Evolutionary conservation across 2,797 vertebrate species (phyloP), one percentile per base, ranked within the genome.

Genomic region (Danio choprae): DNA sequence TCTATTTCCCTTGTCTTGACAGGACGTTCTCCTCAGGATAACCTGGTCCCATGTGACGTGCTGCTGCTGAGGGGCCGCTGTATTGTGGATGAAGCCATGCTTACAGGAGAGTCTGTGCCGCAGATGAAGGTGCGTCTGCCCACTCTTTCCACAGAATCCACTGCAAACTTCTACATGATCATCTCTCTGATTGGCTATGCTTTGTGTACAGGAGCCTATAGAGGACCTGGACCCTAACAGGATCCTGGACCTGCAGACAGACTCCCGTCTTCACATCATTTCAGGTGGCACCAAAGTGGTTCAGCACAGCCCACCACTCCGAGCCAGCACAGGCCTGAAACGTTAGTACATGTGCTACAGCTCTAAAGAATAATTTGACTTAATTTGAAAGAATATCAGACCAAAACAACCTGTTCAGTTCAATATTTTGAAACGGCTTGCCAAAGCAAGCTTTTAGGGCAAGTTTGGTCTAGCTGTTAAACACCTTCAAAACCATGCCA

Each of bases 221-320:
- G 97, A 98, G 84, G 97, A 99, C 60, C 89, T 98, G 81, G 94
- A 92, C 65, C 93, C 96, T 0, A 92, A 95, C 43, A 91, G 89
- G 44, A 64, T 97, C 38, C 81, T 99, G 85, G 95, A 98, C 87
- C 91, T 98, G 60, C 95, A 98, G 87, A 69, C 89, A 0, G 97
- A 98, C 70, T 95, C 96, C 71, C 94, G 95, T 1, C 93, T 99
- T 1, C 96, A 99, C 4, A 77, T 99, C 56, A 96, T 99, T 81
- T 99, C 96, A 0, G 97, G 97, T 10, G 97, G 97, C 71, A 99
- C 97, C 4, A 98, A 97, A 86, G 97, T 99, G 51, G 97, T 98
- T 36, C 97, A 99, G 88, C 97, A 99, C 84, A 98, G 94, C 36
- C 94, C 97, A 0, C 97, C 97, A 0, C 94, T 96, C 82, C 96